Conservation (phyloP, 2,888 invertebrate species). For the Tubulanus polymorphus region DNA sequence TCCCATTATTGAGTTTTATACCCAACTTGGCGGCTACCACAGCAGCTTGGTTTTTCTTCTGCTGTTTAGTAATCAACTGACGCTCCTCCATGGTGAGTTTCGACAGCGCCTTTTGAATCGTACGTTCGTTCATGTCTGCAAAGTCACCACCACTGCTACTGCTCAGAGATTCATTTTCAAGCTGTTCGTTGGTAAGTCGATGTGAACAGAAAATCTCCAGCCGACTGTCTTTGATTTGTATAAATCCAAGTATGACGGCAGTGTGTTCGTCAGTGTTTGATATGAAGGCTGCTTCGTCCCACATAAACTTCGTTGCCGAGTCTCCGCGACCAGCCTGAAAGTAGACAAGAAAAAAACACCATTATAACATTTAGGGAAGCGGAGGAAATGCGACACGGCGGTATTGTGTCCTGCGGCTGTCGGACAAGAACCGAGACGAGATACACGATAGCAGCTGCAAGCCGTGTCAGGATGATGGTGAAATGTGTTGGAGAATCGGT, state of each 20-base stretch:
- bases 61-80: not conserved
- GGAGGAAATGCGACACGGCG: no score
- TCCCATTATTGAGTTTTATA: not conserved
- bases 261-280: not conserved
- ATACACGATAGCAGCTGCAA: no score
- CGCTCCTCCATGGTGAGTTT: not conserved
- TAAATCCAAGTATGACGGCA: not conserved
- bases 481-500: no score
- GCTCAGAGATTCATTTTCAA: not conserved
- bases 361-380: no score
- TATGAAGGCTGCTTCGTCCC: not conserved
- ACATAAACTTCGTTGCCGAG: not conserved
- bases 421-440: no score
- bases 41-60: not conserved
- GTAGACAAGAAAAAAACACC: not conserved
- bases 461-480: no score
- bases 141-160: not conserved
- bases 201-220: constrained; percentile 1
- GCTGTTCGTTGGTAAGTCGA: not conserved
- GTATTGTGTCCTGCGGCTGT: no score
- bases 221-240: not conserved
- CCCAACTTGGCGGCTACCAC: not conserved
- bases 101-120: not conserved
- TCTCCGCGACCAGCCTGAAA: constrained; percentile 1
- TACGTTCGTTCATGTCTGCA: no score